Base-by-base conservation (phyloP, 2,113 vertebrate species). In the Chaetops frenatus region DNA sequence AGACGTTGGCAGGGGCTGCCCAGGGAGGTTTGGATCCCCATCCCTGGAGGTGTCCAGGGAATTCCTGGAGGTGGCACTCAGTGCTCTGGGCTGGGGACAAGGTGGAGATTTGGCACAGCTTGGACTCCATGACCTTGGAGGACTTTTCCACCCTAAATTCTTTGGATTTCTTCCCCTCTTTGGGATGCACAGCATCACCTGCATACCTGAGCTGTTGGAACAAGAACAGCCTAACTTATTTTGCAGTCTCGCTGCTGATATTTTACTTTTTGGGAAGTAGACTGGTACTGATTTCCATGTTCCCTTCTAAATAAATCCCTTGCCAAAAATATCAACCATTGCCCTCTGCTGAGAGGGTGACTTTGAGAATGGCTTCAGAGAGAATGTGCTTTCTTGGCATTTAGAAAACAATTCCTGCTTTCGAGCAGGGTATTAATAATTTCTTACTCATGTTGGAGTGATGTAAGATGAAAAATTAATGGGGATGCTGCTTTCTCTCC, bases 391-490 rank as follows among this genome's bases (percentile, higher is more conserved):
- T 61, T 29, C 72, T 81, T 91, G 92, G 83, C 86, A 69, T 28
- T 94, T 77, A 47, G 47, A 23, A 60, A 85, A 76, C 81, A 76
- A 86, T 82, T 90, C 76, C 58, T 91, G 53, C 85, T 89, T 64
- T 79, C 22, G 4, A 76, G 83, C 38, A 84, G 70, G 57, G n/a
- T 91, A 94, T 96, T 86, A 96, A 96, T 96, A 93, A 95, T 96
- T 96, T 77, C 77, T 89, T 38, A 72, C 47, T 95, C 88, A 15
- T 85, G 88, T 82, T 48, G 83, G 66, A 94, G 84, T 80, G 91
- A 40, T 91, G 71, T 42, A 85, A 82, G 78, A 95, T 96, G 88
- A 96, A 96, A 96, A 92, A 94, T 94, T 92, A 70, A 96, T 93
- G 91, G 64, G 72, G 51, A 67, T 61, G 56, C 77, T 57, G 48